Evolutionary conservation across 2,113 vertebrate genomes (phyloP).

Genomic region (Pteronura brasiliensis): DNA sequence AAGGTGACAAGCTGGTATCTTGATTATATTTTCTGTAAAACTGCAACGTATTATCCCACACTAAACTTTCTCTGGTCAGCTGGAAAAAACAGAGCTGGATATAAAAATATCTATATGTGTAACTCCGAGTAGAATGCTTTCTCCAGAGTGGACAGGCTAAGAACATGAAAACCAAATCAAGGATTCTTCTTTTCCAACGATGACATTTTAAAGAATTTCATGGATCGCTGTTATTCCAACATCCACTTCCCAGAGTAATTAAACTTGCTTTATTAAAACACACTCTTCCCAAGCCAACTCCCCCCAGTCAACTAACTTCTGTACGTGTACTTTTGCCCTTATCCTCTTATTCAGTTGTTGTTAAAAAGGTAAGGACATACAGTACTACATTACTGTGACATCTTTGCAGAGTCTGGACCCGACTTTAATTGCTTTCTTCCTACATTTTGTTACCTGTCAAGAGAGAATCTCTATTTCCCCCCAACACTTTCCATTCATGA

Average conservation of each 20-base stretch:
- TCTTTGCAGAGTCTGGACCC: neutral
- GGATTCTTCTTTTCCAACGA: neutral
- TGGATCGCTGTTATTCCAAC: neutral
- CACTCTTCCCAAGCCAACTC: neutral
- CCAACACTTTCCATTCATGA: neutral
- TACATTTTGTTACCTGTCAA: neutral
- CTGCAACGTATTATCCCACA: neutral
- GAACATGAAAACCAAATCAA: constrained; percentile 38
- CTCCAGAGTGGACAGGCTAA: neutral
- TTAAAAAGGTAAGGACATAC: neutral
- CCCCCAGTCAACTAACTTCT: neutral
- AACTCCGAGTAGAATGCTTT: neutral
- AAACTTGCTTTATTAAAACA: constrained; percentile 5
- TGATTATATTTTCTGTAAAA: constrained; percentile 25
- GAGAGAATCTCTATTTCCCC: neutral
- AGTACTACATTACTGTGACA: neutral
- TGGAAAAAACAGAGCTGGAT: neutral
- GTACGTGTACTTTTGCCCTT: neutral
- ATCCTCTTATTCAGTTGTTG: neutral
- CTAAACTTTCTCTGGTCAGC: constrained; percentile 23
- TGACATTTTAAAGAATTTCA: neutral
- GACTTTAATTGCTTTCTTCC: neutral
- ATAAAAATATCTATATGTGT: neutral
- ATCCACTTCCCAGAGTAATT: neutral
- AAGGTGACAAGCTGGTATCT: neutral